These are phyloP conservation scores for Anhinga rufa DNA, from an alignment of 2,113 vertebrate species.

Conservation along the genomic window DNA sequence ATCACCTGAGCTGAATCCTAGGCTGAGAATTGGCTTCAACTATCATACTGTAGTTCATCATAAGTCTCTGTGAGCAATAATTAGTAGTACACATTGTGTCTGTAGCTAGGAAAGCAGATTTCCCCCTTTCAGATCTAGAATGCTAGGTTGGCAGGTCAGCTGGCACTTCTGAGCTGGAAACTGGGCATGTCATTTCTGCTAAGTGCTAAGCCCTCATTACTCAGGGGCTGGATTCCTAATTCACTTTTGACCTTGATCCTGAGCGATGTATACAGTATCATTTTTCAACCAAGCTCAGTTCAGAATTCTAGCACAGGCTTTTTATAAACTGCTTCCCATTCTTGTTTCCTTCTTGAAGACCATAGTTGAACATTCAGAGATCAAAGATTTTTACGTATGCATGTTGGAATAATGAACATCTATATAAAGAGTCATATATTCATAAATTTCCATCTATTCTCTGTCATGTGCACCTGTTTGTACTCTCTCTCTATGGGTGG, in stretches of 20 bases:
- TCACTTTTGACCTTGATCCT: constrained; percentile 61
- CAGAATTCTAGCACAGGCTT: constrained; percentile 12
- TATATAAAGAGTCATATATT: constrained; percentile 16
- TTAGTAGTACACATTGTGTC: constrained; percentile 38
- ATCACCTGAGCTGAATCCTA: neutral
- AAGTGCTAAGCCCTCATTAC: constrained; percentile 59
- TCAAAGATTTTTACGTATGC: constrained; percentile 34
- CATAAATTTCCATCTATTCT: constrained; percentile 15
- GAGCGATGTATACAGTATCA: constrained; percentile 31
- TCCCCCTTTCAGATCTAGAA: constrained; percentile 53
- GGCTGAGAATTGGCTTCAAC: neutral
- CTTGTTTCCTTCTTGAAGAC: constrained; percentile 28
- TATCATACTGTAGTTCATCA: constrained; percentile 24
- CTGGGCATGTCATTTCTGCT: constrained; percentile 53
- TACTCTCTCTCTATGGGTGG: neutral
- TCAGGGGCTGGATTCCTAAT: constrained; percentile 35
- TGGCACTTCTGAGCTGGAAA: constrained; percentile 52
- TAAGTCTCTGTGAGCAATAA: constrained; percentile 26
- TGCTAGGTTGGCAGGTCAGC: constrained; percentile 58
- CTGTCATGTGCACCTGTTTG: constrained; percentile 35
- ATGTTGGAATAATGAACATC: constrained; percentile 5
- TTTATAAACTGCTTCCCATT: constrained; percentile 55
- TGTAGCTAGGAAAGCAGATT: constrained; percentile 48
- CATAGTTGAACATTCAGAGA: constrained; percentile 11
- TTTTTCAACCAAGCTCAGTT: constrained; percentile 21